Base-by-base conservation (phyloP, 2,797 vertebrate species). In the Microchirus variegatus region DNA sequence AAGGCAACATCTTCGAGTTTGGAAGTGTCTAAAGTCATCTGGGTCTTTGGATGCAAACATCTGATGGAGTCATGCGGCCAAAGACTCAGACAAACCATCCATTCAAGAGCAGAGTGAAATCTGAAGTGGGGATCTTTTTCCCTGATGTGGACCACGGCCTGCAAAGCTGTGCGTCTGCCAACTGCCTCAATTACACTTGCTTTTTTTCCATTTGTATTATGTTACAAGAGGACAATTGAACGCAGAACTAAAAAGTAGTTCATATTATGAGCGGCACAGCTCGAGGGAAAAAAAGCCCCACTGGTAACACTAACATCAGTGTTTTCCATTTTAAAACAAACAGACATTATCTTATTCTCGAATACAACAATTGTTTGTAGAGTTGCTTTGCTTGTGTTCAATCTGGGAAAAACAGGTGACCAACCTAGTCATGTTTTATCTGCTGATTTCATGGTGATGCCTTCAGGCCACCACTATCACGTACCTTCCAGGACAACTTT, bases 21-120 rank as follows among this genome's bases (percentile, higher is more conserved):
- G 59, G 59, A 77, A 80, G 80, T 78, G 77, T 85, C 75, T 85
- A 59, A 80, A 81, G 83, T 84, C 81, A 74, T 81, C 82, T 77
- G 58, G 73, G 60, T 67, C 69, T 74, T 48, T 13, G 13, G 41
- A 13, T 55, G 81, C 77, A 82, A 86, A 84, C 84, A 84, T 87
- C 84, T 84, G 78, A 83, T 40, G 61, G 53, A 59, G 54, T 78
- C 81, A n/a, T 59, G 67, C 62, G 76, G 83, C 84, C 82, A 87
- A 56, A 70, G 60, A 67, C 61, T 35, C 47, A 71, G 53, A 91
- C 85, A 90, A 64, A 76, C 54, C 37, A 50, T 3, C 64, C 74
- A 87, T 90, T 90, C 79, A 88, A 75, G 52, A 64, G 61, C 41
- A 8, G 0, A 1, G 73, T 22, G 10, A 42, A 6, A 15, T 42